Conservation (phyloP, 2,888 invertebrate genomes). For the Podabrus alpinus region DNA sequence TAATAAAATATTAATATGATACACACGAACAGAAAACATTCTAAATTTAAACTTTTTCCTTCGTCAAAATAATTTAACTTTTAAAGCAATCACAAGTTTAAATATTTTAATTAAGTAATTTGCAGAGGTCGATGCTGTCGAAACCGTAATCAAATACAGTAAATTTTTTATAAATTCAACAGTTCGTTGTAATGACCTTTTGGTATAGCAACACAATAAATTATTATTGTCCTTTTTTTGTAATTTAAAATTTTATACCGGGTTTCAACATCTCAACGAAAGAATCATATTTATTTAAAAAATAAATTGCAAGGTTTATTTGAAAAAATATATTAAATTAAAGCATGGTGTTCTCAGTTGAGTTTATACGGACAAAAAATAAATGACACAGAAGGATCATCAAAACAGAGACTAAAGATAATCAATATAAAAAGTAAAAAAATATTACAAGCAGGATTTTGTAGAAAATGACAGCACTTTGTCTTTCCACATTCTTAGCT, state of each 20-base stretch:
- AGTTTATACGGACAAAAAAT: neutral
- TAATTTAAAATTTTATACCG: neutral
- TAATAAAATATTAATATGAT: neutral
- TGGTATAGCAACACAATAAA: neutral
- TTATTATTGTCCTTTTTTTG: neutral
- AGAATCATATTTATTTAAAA: neutral
- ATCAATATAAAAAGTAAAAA: neutral
- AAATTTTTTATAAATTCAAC: neutral
- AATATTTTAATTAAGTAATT: neutral
- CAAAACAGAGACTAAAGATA: neutral
- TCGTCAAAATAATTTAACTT: neutral
- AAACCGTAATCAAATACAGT: neutral
- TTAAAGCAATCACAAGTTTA: neutral
- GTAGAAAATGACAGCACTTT: neutral
- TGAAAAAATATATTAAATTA: neutral
- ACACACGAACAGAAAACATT: neutral
- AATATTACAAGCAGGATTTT: neutral
- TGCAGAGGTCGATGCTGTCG: neutral
- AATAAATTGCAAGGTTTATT: neutral
- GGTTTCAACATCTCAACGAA: neutral
- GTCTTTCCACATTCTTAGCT: neutral
- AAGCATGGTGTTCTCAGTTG: neutral
- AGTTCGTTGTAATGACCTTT: neutral
- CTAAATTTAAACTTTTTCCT: neutral
- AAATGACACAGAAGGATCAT: neutral